Percentiles rank a stretch among this genome's conserved stretches.
Conservation (phyloP, 2,113 vertebrate genomes). For the Polypterus bichir region DNA sequence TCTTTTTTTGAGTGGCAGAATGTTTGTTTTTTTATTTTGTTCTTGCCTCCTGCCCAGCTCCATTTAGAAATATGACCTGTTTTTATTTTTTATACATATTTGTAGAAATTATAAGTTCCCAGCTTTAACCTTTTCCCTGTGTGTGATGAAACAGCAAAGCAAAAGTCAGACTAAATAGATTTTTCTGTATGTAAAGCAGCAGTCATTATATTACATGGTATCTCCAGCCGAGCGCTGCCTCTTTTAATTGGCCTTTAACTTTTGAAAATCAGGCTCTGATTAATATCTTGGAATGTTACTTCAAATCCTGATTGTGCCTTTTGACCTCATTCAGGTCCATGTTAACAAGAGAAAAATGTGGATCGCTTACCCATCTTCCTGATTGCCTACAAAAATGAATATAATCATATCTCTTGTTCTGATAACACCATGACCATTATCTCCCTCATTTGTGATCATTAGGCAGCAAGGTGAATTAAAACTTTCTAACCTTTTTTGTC, state of each 20-base stretch:
- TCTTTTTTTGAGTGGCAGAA: too few species aligned
- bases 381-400: not conserved
- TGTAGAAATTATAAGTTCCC: too few species aligned
- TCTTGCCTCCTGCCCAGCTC: too few species aligned
- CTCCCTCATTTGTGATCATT: not conserved
- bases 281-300: slow-evolving; percentile 31
- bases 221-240: slow-evolving; percentile 44
- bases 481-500: too few species aligned
- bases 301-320: slow-evolving; percentile 40
- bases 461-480: slow-evolving; percentile 2
- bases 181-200: slow-evolving; percentile 31
- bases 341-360: slow-evolving; percentile 3
- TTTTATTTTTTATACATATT: too few species aligned
- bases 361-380: slow-evolving; percentile 23
- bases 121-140: slow-evolving; percentile 18
- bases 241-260: slow-evolving; percentile 47
- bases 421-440: slow-evolving; percentile 1
- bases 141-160: slow-evolving; percentile 1
- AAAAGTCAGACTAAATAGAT: slow-evolving; percentile 25
- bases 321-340: slow-evolving; percentile 6
- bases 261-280: slow-evolving; percentile 47
- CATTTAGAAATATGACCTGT: too few species aligned
- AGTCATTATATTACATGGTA: slow-evolving; percentile 29
- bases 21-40: too few species aligned
- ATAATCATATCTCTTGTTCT: slow-evolving; percentile 1